Evolutionary conservation across 1,140 invertebrate species (phyloP).

Genomic region (Lepidurus couesii): DNA sequence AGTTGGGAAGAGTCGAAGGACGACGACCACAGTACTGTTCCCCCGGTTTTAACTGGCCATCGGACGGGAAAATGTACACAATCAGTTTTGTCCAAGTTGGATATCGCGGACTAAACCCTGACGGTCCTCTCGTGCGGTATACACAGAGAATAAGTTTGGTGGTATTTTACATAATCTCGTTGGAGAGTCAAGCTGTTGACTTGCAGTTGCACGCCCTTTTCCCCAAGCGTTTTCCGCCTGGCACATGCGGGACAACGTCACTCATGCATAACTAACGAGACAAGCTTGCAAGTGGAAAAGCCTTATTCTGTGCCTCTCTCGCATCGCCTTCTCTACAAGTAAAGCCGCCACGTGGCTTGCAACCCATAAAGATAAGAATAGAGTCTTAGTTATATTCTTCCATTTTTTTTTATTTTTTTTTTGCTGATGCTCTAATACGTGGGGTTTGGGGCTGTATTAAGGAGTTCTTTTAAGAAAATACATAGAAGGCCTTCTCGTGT

Average conservation of each 20-base stretch:
- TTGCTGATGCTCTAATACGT: too few species aligned
- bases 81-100: neutral
- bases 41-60: too few species aligned
- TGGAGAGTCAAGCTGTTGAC: neutral
- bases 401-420: too few species aligned
- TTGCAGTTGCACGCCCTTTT: neutral
- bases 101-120: neutral
- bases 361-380: neutral
- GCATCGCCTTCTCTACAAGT: neutral
- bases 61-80: neutral
- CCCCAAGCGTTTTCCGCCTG: neutral
- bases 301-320: neutral
- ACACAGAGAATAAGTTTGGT: constrained; percentile 6
- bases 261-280: constrained; percentile 18
- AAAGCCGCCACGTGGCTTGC: constrained; percentile 1
- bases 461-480: too few species aligned
- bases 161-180: constrained; percentile 19
- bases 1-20: too few species aligned
- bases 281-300: constrained; percentile 18
- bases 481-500: too few species aligned
- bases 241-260: constrained; percentile 1
- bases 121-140: neutral
- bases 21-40: too few species aligned
- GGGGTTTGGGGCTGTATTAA: too few species aligned
- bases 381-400: neutral